A percentile compares a stretch with the other conserved stretches of the same genome.
phyloP scores from a whole-genome alignment of 1,140 invertebrate species.

The Latrodectus geometricus region DNA sequence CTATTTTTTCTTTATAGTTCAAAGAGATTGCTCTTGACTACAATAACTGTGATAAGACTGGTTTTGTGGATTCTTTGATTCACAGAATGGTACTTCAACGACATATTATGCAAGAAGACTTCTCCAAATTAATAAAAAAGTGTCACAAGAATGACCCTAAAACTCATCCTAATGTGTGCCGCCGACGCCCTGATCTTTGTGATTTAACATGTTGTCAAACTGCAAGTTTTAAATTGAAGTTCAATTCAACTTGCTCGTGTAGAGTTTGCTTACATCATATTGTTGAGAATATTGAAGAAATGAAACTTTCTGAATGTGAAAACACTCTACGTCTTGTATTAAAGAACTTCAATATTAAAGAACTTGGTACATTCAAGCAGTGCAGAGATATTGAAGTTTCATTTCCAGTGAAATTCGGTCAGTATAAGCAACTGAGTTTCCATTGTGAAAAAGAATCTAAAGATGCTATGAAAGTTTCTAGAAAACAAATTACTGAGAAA shows the following conservation, averaged over 20 bases:
- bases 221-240: background rate
- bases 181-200: constrained; percentile 24
- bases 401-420: constrained; percentile 55
- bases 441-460: constrained; percentile 30
- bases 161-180: constrained; percentile 27
- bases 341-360: constrained; percentile 40
- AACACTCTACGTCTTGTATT: constrained; percentile 40
- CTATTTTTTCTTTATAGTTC: constrained; percentile 65
- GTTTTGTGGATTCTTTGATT: constrained; percentile 59
- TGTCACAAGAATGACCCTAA: constrained; percentile 52
- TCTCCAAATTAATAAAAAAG: constrained; percentile 61
- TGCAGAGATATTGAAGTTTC: constrained; percentile 49
- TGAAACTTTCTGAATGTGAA: constrained; percentile 54
- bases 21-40: constrained; percentile 69
- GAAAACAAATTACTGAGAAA: constrained; percentile 25
- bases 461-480: background rate
- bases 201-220: constrained; percentile 53
- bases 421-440: constrained; percentile 43
- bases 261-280: constrained; percentile 47
- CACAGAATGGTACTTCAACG: constrained; percentile 61
- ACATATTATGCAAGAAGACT: constrained; percentile 62
- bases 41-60: constrained; percentile 65
- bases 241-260: constrained; percentile 30
- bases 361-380: constrained; percentile 5
- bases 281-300: constrained; percentile 25